Conservation (phyloP, 53 echinoderm and acorn worm genomes). For the Apostichopus leukothele region DNA sequence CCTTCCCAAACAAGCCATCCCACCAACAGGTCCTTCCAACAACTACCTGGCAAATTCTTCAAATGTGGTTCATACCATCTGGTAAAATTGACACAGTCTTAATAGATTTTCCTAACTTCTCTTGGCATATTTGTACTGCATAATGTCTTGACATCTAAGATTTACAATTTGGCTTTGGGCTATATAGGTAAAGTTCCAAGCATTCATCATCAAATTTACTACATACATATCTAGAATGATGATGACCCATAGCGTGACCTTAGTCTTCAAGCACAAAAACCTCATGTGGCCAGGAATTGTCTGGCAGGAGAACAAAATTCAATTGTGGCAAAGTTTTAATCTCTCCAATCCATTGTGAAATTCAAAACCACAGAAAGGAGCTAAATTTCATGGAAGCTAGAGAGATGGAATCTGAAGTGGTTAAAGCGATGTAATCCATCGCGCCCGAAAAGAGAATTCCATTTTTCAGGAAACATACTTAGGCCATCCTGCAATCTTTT, state of each 20-base stretch:
- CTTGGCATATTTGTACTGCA: neutral
- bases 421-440: too few relatives aligned
- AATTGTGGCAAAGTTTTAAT: neutral
- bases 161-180: conserved; percentile 5
- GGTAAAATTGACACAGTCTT: too few relatives aligned
- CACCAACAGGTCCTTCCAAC: too few relatives aligned
- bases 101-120: neutral
- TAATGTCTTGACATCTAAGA: neutral
- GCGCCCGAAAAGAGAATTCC: too few relatives aligned
- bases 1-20: too few relatives aligned
- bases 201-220: neutral
- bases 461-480: too few relatives aligned
- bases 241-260: neutral
- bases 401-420: too few relatives aligned
- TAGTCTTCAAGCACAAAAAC: neutral
- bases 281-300: neutral
- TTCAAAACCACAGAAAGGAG: neutral
- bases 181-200: neutral
- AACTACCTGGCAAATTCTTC: too few relatives aligned
- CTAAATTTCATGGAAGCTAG: neutral
- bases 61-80: too few relatives aligned
- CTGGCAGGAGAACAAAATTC: neutral
- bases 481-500: too few relatives aligned
- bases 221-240: neutral
- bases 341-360: neutral